phyloP scores from a whole-genome alignment of 1,140 invertebrate species.

The Leptinotarsa texana region DNA sequence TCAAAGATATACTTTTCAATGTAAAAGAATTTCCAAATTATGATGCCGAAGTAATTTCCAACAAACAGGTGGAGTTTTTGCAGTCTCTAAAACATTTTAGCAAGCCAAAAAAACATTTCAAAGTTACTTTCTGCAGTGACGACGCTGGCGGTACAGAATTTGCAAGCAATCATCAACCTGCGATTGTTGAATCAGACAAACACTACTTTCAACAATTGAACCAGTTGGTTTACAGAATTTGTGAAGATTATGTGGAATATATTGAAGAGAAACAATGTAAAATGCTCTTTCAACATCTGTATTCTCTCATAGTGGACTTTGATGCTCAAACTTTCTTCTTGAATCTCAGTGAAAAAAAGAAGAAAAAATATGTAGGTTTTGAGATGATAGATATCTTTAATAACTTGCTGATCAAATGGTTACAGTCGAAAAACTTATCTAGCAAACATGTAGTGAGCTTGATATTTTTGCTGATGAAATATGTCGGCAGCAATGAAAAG shows the following conservation, averaged over 20 bases:
- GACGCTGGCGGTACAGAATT: conserved; percentile 11
- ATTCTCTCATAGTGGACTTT: conserved; percentile 56
- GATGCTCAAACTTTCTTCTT: conserved; percentile 55
- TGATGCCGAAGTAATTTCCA: conserved; percentile 41
- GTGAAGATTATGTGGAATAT: conserved; percentile 58
- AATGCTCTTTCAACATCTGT: conserved; percentile 53
- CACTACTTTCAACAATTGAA: conserved; percentile 55
- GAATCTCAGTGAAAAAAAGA: conserved; percentile 48
- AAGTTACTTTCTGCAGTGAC: conserved; percentile 39
- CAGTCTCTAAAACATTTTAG: conserved; percentile 46
- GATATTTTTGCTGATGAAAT: conserved; percentile 62
- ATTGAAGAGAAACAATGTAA: conserved; percentile 53
- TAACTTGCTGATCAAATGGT: conserved; percentile 57
- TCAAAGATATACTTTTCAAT: conserved; percentile 52
- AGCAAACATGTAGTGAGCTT: conserved; percentile 61
- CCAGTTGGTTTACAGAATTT: conserved; percentile 58
- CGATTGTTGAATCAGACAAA: conserved; percentile 25
- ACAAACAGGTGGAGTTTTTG: conserved; percentile 51
- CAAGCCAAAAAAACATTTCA: conserved; percentile 48
- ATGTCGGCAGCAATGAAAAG: conserved; percentile 58
- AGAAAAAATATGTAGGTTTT: conserved; percentile 43
- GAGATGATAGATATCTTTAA: conserved; percentile 59
- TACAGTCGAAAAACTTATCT: conserved; percentile 55
- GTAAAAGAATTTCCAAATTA: conserved; percentile 29
- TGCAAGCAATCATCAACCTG: conserved; percentile 14